A percentile compares a stretch with the other conserved stretches of the same genome.
These are phyloP conservation scores for Rhabditophanes sp. DNA, from an alignment of 2,888 invertebrate genomes.

Conservation along the genomic window DNA sequence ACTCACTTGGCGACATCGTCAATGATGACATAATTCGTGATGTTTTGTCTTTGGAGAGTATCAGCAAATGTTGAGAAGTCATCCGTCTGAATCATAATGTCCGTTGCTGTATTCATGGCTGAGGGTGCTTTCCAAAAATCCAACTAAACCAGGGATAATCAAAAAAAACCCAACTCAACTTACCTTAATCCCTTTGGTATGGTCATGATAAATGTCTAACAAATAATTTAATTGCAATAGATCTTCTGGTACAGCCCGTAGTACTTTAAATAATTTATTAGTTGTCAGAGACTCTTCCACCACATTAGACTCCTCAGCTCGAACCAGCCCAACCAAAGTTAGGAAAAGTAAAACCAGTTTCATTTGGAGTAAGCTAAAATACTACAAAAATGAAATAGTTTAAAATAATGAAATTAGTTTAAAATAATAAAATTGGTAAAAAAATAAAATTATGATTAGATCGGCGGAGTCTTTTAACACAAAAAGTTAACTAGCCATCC, in stretches of 20 bases:
- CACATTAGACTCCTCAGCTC: too few species aligned
- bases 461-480: too few species aligned
- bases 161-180: conserved; percentile 1
- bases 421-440: too few species aligned
- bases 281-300: too few species aligned
- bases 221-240: conserved; percentile 5
- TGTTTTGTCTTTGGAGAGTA: conserved; percentile 12
- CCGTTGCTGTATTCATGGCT: conserved; percentile 49
- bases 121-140: conserved; percentile 54
- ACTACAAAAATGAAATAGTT: too few species aligned
- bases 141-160: conserved; percentile 17
- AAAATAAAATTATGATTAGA: too few species aligned
- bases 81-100: conserved; percentile 59
- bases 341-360: too few species aligned
- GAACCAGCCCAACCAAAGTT: too few species aligned
- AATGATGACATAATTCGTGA: conserved; percentile 27
- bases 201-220: conserved; percentile 4
- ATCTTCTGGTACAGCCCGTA: conserved; percentile 1
- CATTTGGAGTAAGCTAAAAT: too few species aligned
- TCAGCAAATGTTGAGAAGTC: conserved; percentile 12
- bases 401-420: too few species aligned
- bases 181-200: conserved; percentile 4
- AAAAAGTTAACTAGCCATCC: too few species aligned
- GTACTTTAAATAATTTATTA: conserved; percentile 3
- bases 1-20: conserved; percentile 34